A percentile compares a stretch with the other conserved stretches of the same genome.
Evolutionary conservation across 1,140 invertebrate genomes (phyloP).

Genomic region (Manduca sexta): DNA sequence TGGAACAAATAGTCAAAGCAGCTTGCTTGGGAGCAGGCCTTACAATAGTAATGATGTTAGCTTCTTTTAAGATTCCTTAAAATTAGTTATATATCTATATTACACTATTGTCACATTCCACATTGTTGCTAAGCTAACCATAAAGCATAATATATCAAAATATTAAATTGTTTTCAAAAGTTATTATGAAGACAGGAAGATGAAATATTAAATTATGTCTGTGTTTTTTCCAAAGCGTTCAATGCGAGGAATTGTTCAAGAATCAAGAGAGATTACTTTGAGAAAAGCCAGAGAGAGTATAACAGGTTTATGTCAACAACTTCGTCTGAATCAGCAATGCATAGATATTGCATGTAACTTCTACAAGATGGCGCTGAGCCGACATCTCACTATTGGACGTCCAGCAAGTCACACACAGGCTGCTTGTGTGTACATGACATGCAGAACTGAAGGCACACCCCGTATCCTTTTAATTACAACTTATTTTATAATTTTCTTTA

Average conservation of each 20-base stretch:
- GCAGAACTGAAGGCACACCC: slow-evolving; percentile 93
- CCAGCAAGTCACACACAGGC: slow-evolving; percentile 94
- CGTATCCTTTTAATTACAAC: slow-evolving; percentile 89
- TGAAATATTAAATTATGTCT: no score
- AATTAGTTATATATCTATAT: no score
- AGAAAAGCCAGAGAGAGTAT: slow-evolving; percentile 91
- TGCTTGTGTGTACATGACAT: slow-evolving; percentile 98
- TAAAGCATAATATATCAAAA: no score
- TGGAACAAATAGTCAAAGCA: no score
- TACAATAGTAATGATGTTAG: no score
- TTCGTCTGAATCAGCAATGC: slow-evolving; percentile 91
- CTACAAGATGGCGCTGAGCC: slow-evolving; percentile 95
- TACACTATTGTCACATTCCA: no score
- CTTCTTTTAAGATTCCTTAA: no score
- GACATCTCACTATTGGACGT: slow-evolving; percentile 92
- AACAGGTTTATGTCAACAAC: slow-evolving; percentile 83
- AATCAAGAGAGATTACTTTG: slow-evolving; percentile 92
- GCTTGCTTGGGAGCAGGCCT: no score
- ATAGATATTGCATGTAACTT: slow-evolving; percentile 96
- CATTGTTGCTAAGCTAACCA: no score
- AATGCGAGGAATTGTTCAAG: slow-evolving; percentile 86
- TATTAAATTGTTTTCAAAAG: no score
- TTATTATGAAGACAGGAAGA: no score
- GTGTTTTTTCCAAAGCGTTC: slow-evolving; percentile 77
- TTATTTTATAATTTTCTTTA: no score